Conservation (phyloP, 2,113 vertebrate species). For the Eudorcas thomsonii region DNA sequence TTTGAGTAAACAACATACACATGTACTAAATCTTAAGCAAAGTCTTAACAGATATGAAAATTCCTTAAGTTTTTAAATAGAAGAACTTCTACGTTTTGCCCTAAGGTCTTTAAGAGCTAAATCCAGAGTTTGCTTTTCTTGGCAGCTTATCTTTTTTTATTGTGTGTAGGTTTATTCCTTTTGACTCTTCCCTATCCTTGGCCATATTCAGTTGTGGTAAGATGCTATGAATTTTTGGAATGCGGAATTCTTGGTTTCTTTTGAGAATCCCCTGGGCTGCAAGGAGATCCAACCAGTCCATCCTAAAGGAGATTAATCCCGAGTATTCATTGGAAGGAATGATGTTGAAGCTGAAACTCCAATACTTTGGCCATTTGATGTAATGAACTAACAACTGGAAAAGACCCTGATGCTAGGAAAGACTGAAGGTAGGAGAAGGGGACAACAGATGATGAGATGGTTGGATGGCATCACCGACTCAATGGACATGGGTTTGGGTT, state of each 20-base stretch:
- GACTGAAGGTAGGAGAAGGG: not conserved
- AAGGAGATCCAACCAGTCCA: not conserved
- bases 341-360: not conserved
- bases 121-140: constrained; percentile 61
- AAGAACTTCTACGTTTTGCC: constrained; percentile 54
- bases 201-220: constrained; percentile 51
- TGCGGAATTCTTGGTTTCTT: constrained; percentile 43
- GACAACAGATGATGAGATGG: not conserved
- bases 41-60: constrained; percentile 13
- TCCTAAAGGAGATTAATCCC: not conserved
- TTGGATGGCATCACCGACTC: not conserved
- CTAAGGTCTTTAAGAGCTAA: constrained; percentile 47
- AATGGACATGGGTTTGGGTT: not conserved
- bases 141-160: constrained; percentile 45
- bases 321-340: not conserved
- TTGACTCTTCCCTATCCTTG: constrained; percentile 8
- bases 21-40: constrained; percentile 37
- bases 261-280: not conserved
- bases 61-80: constrained; percentile 27
- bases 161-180: constrained; percentile 27
- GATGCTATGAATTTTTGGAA: constrained; percentile 56
- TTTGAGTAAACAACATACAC: not conserved
- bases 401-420: not conserved
- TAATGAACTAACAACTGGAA: not conserved
- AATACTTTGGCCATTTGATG: not conserved